phyloP scores from a whole-genome alignment of 2,113 vertebrate species.

The Manacus vitellinus region DNA sequence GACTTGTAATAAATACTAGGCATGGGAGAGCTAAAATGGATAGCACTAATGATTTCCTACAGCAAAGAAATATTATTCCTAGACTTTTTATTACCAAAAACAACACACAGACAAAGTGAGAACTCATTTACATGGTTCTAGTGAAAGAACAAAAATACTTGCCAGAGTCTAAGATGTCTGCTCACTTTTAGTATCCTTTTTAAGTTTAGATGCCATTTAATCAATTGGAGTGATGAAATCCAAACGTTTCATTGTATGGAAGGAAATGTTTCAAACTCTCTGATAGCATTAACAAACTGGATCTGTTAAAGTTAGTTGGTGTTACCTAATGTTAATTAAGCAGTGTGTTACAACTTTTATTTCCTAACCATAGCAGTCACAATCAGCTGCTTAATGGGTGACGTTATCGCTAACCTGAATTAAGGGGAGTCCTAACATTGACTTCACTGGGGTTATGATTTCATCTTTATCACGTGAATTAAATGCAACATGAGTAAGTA shows the following conservation, averaged over 20 bases:
- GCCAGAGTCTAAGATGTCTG: background rate
- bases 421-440: background rate
- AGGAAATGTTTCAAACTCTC: background rate
- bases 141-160: background rate
- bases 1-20: background rate
- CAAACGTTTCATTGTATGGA: background rate
- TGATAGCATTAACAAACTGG: background rate
- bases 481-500: background rate
- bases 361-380: background rate
- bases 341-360: background rate
- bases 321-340: background rate
- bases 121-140: background rate
- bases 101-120: background rate
- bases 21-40: background rate
- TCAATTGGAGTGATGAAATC: background rate
- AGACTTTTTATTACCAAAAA: background rate
- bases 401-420: background rate
- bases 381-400: background rate
- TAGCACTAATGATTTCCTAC: background rate
- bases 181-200: background rate
- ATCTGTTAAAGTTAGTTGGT: background rate
- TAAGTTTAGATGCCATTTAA: background rate
- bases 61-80: background rate
- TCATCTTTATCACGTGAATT: constrained; percentile 12
- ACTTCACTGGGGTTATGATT: background rate